Evolutionary conservation across 2,888 invertebrate genomes (phyloP).

Genomic region (Pharmacophagus antenor): DNA sequence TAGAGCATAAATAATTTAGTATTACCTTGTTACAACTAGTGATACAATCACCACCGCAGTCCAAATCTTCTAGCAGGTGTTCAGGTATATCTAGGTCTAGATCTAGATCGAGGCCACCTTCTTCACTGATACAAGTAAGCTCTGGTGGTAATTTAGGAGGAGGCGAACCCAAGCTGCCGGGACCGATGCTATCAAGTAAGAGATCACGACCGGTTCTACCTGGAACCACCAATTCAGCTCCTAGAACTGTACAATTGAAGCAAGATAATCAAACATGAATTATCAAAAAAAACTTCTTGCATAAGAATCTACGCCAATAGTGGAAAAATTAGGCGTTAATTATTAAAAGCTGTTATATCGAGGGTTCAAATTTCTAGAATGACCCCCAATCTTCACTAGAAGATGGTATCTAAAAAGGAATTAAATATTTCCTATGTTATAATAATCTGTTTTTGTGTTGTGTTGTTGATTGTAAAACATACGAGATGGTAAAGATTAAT

Average conservation of each 20-base stretch:
- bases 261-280: neutral
- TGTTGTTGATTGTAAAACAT: too few relatives aligned
- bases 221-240: conserved; percentile 71
- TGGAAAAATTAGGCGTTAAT: too few relatives aligned
- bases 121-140: conserved; percentile 91
- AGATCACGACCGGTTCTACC: conserved; percentile 69
- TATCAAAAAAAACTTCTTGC: neutral
- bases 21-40: conserved; percentile 89
- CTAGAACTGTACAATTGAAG: conserved; percentile 62
- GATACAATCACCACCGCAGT: conserved; percentile 90
- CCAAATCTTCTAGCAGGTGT: conserved; percentile 88
- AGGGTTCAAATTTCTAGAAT: too few relatives aligned
- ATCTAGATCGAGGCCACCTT: conserved; percentile 91
- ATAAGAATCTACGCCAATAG: too few relatives aligned
- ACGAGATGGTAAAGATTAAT: too few relatives aligned
- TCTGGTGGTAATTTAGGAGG: conserved; percentile 83
- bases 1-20: neutral
- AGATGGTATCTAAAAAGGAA: too few relatives aligned
- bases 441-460: too few relatives aligned
- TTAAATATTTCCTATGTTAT: too few relatives aligned
- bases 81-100: conserved; percentile 84
- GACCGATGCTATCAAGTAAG: conserved; percentile 66
- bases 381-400: too few relatives aligned
- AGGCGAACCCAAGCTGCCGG: conserved; percentile 70
- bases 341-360: too few relatives aligned